Evolutionary conservation across 1,140 invertebrate species (phyloP), one percentile per base, ranked within the genome.

Genomic region (Cylas formicarius): DNA sequence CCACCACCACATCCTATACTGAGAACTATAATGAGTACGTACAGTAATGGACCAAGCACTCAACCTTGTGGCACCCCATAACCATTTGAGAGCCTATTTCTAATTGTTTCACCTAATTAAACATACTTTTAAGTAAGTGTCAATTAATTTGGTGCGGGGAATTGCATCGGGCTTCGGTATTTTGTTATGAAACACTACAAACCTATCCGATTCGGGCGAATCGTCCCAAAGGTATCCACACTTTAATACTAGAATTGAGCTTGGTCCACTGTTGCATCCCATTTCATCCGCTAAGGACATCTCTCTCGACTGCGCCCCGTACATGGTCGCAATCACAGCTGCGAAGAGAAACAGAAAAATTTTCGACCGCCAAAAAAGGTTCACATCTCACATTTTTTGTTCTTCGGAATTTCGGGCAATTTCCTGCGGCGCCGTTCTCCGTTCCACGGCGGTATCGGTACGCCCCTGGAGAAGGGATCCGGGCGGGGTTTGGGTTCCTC

Each of bases 371-470:
- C 21, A 5, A 4, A 35, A 35, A 35, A 35, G n/a, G n/a, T n/a
- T n/a, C n/a, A n/a, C n/a, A n/a, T n/a, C 76, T 79, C 71, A 88
- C 84, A 78, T 77, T 86, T 86, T 67, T 84, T 84, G 53, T 81
- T 82, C 65, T 88, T 89, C 4, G 86, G 87, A 54, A 90, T 88
- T 71, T 90, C 86, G 8, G 87, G 87, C 17, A 90, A 67, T 68
- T 86, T 86, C 65, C 87, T 71, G 51, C 87, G 72, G 56, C 81
- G 73, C 34, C 85, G 71, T 59, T 83, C 81, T 9, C 74, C 74
- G 24, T 67, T 57, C 57, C 55, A 64, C 3, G 61, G 59, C 8
- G 50, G 38, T 11, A 46, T 40, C 18, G 52, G 34, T 16, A 48
- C 43, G 27, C 36, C 45, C 17, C 39, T 62, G 20, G 60, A 60